A percentile compares a stretch with the other conserved stretches of the same genome.
Conservation (phyloP, 2,797 vertebrate genomes). For the Crocidura indochinensis region DNA sequence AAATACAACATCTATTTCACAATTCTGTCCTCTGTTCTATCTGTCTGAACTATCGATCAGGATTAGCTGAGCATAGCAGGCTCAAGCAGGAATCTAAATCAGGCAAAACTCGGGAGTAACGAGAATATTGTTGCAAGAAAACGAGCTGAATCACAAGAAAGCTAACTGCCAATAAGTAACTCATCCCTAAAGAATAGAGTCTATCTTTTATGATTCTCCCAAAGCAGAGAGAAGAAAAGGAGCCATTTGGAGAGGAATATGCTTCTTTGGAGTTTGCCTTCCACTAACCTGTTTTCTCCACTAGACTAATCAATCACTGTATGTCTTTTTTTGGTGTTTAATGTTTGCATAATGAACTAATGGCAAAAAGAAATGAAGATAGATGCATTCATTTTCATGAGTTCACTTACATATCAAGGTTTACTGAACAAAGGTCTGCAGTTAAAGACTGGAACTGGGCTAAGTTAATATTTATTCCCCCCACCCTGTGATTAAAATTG, state of each 20-base stretch:
- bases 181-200: constrained; percentile 70
- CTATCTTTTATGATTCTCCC: constrained; percentile 63
- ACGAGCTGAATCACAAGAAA: constrained; percentile 72
- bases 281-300: constrained; percentile 71
- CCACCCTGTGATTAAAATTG: constrained; percentile 74
- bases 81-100: constrained; percentile 61
- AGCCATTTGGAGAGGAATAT: not conserved
- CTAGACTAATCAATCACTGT: constrained; percentile 84
- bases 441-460: constrained; percentile 62
- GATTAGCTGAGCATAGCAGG: constrained; percentile 52
- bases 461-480: constrained; percentile 56
- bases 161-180: constrained; percentile 73
- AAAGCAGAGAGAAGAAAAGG: not conserved
- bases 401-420: constrained; percentile 81
- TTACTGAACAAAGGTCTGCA: constrained; percentile 79
- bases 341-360: constrained; percentile 86
- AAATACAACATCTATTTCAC: not conserved
- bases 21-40: constrained; percentile 54
- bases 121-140: constrained; percentile 74
- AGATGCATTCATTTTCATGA: constrained; percentile 86
- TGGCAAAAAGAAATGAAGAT: constrained; percentile 86
- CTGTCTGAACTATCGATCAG: constrained; percentile 42
- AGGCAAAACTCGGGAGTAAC: constrained; percentile 70
- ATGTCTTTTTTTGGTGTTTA: constrained; percentile 84
- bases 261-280: constrained; percentile 69